A percentile compares a stretch with the other conserved stretches of the same genome.
Evolutionary conservation across 2,113 vertebrate genomes (phyloP).

Genomic region (Rostratula benghalensis): DNA sequence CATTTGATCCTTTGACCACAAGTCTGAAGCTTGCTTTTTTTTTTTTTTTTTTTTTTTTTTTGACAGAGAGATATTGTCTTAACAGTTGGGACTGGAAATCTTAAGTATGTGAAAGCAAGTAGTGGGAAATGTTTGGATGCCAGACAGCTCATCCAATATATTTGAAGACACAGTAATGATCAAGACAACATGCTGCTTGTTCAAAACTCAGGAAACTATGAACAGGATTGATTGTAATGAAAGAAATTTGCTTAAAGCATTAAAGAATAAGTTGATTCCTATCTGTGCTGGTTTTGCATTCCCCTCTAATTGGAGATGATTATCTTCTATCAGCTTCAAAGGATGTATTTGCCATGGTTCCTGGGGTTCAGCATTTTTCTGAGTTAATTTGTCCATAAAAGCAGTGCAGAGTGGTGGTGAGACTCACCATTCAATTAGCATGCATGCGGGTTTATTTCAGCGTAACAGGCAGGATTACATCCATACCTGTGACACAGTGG

Average conservation of each 20-base stretch:
- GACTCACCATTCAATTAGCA: background rate
- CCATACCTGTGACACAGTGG: background rate
- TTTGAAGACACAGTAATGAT: background rate
- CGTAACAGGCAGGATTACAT: background rate
- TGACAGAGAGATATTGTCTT: background rate
- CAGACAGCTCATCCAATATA: background rate
- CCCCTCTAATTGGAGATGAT: background rate
- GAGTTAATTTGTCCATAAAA: background rate
- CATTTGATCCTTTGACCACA: background rate
- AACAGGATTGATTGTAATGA: background rate
- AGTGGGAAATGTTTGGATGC: background rate
- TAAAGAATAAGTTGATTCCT: background rate
- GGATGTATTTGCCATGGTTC: background rate
- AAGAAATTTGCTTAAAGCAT: background rate
- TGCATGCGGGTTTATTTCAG: background rate
- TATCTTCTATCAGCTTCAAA: slow-evolving; percentile 26
- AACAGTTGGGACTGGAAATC: background rate
- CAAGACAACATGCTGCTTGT: background rate
- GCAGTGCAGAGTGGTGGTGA: background rate
- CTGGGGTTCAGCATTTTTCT: background rate
- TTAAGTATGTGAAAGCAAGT: background rate
- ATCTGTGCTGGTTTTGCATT: slow-evolving; percentile 1
- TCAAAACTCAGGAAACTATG: background rate
- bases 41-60: background rate
- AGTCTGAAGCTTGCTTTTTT: background rate